Evolutionary conservation across 2,113 vertebrate genomes (phyloP).

Genomic region (Seriola quinqueradiata): DNA sequence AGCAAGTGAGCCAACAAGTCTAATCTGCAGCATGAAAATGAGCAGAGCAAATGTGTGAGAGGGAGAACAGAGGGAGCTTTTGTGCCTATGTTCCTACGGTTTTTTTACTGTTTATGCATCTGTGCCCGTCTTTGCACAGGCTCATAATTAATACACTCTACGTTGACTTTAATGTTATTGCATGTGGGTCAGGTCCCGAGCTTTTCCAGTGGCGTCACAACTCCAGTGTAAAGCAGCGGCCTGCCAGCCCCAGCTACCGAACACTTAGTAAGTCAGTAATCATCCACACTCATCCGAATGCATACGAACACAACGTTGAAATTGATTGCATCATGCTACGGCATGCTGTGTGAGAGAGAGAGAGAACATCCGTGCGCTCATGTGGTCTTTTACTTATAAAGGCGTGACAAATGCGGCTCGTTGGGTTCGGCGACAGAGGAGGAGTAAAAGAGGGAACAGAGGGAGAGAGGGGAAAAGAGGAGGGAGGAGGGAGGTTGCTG

Average conservation of each 20-base stretch:
- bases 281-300: conserved; percentile 15
- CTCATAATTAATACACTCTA: conserved; percentile 37
- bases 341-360: conserved; percentile 5
- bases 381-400: conserved; percentile 22
- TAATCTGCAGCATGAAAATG: conserved; percentile 53
- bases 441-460: conserved; percentile 11
- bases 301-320: conserved; percentile 26
- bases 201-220: conserved; percentile 19
- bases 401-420: conserved; percentile 11
- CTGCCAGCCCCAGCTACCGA: conserved; percentile 11
- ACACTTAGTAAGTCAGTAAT: conserved; percentile 1
- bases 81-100: neutral
- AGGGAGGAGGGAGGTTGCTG: conserved; percentile 4
- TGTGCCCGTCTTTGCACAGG: conserved; percentile 9
- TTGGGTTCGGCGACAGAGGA: conserved; percentile 19
- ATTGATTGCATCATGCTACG: conserved; percentile 14
- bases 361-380: conserved; percentile 5
- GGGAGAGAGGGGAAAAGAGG: neutral
- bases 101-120: conserved; percentile 14
- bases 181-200: conserved; percentile 51
- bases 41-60: conserved; percentile 30
- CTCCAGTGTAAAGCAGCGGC: conserved; percentile 11
- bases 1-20: conserved; percentile 41
- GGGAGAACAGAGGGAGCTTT: conserved; percentile 20
- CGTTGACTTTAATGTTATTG: conserved; percentile 31